A percentile compares a stretch with the other conserved stretches of the same genome.
Conservation (phyloP, 2,113 vertebrate genomes). For the Pipa parva region DNA sequence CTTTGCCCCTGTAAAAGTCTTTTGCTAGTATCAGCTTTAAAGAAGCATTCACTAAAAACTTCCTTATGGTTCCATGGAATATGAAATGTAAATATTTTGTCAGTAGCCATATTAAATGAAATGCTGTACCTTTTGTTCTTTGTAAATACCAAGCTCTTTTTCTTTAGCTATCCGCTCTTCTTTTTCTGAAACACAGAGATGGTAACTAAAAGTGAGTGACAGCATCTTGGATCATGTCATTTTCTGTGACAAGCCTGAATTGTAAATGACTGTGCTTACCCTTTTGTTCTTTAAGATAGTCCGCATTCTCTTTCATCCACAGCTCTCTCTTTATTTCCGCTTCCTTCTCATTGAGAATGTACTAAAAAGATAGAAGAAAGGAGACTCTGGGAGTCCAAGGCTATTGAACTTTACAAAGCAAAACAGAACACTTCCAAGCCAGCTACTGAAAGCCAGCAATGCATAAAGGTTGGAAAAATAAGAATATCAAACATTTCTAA, state of each 20-base stretch:
- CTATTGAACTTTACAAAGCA: neutral
- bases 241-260: constrained; percentile 37
- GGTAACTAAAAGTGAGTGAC: constrained; percentile 44
- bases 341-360: constrained; percentile 86
- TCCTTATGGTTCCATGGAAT: no score
- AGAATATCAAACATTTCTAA: neutral
- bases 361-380: constrained; percentile 59
- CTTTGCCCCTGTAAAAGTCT: no score
- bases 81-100: no score
- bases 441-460: neutral
- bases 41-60: no score
- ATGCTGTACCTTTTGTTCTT: constrained; percentile 83
- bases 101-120: neutral
- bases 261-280: constrained; percentile 61
- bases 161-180: constrained; percentile 91
- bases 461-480: neutral
- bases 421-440: neutral
- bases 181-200: constrained; percentile 75
- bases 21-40: no score
- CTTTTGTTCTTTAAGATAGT: constrained; percentile 91
- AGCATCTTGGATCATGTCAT: constrained; percentile 24
- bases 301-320: constrained; percentile 92
- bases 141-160: constrained; percentile 91
- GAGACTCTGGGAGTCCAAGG: neutral
- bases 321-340: constrained; percentile 87